Evolutionary conservation across 2,113 vertebrate genomes (phyloP), one percentile per base, ranked within the genome.

Genomic region (Aplodontia rufa): DNA sequence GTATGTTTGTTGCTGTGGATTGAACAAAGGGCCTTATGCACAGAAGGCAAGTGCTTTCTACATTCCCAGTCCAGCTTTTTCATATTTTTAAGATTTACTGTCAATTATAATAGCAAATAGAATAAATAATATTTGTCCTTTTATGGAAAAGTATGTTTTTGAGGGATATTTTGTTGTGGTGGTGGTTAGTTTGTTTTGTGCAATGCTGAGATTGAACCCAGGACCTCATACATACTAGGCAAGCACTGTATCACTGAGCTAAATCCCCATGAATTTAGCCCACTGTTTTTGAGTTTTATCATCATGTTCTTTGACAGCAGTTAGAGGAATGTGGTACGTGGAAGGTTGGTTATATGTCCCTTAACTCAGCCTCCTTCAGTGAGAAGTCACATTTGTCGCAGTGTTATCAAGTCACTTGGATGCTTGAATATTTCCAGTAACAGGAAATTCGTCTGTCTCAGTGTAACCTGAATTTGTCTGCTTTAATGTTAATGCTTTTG

Each of bases 401-500:
- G 30, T 68, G 28, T 91, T 89, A 24, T 74, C 64, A 93, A 40
- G 32, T 91, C 64, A 71, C 28, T 7, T 71, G 37, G 53, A 64
- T 89, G 42, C 35, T 45, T 91, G 32, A 55, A 74, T 13, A 87
- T 13, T 93, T 94, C 22, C 11, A 84, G 45, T 58, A 83, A 71
- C 2, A 91, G 75, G 69, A 91, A 87, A 45, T 92, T 92, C 85
- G 90, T 4, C 80, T 89, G 85, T 95, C 14, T 7, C 22, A 64
- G 13, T 71, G 49, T 94, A 94, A 62, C 28, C 30, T 96, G 24
- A 94, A 86, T 78, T 90, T 91, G 32, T 74, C 58, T 92, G n/a
- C 82, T 26, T 93, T 82, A 40, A 83, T 94, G 49, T 94, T 94
- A 96, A 85, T 20, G 60, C 20, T 93, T 66, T 75, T 78, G 28